A percentile compares a stretch with the other conserved stretches of the same genome.
Evolutionary conservation across 2,797 vertebrate genomes (phyloP).

Genomic region (Lycodopsis pacificus): DNA sequence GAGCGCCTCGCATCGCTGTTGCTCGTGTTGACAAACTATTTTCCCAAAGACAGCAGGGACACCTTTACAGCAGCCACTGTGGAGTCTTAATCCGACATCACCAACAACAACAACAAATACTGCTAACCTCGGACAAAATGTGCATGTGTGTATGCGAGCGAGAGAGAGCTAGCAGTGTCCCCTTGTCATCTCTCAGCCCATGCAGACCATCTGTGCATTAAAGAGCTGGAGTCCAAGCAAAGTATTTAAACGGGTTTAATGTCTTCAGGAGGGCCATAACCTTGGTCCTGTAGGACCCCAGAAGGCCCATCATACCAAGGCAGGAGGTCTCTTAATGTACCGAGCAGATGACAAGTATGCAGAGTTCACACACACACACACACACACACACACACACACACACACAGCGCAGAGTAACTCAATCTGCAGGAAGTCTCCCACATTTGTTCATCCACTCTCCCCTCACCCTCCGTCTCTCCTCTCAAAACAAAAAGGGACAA

Average conservation of each 20-base stretch:
- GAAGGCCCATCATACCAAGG: conserved; percentile 68
- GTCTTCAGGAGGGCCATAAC: conserved; percentile 78
- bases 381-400: conserved; percentile 50
- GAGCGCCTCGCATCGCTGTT: conserved; percentile 35
- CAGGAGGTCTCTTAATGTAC: conserved; percentile 77
- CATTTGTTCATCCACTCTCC: conserved; percentile 40
- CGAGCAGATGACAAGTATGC: conserved; percentile 81
- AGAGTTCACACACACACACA: conserved; percentile 75
- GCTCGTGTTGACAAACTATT: conserved; percentile 73
- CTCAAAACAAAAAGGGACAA: conserved; percentile 64
- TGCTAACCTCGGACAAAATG: conserved; percentile 36
- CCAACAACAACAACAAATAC: neutral
- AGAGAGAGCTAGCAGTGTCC: conserved; percentile 40
- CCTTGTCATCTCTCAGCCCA: conserved; percentile 68
- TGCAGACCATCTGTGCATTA: conserved; percentile 79
- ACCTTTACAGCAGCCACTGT: conserved; percentile 77
- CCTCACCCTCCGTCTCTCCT: conserved; percentile 53
- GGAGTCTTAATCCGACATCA: conserved; percentile 66
- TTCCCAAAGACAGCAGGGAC: conserved; percentile 72
- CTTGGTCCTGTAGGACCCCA: conserved; percentile 77
- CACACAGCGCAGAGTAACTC: conserved; percentile 67
- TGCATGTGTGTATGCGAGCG: conserved; percentile 3
- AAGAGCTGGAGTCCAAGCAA: conserved; percentile 68
- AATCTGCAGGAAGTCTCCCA: conserved; percentile 76
- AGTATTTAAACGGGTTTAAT: conserved; percentile 74